phyloP scores from a whole-genome alignment of 2,888 invertebrate genomes.

The Luffia ferchaultella region DNA sequence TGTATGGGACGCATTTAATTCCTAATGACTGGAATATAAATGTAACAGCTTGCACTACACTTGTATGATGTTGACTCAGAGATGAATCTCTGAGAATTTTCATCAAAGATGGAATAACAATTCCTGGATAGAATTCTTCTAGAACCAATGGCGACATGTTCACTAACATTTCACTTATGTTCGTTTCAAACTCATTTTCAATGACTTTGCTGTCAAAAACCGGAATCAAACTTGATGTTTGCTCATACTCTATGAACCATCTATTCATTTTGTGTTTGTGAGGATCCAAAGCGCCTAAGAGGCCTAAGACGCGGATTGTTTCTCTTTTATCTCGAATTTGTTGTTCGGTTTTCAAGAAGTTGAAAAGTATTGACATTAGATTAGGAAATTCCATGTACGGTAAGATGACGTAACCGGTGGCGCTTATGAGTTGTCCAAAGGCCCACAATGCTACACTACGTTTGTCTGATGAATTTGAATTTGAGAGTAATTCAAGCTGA shows the following conservation, averaged over 20 bases:
- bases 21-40: constrained; percentile 97
- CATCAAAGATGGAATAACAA: constrained; percentile 95
- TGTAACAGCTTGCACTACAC: constrained; percentile 95
- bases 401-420: constrained; percentile 94
- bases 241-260: constrained; percentile 89
- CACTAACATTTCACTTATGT: constrained; percentile 92
- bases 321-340: constrained; percentile 85
- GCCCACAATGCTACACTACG: constrained; percentile 95
- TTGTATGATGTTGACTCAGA: constrained; percentile 89
- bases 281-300: constrained; percentile 97
- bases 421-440: constrained; percentile 93
- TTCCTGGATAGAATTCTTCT: constrained; percentile 98
- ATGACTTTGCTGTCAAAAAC: constrained; percentile 75
- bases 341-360: constrained; percentile 95
- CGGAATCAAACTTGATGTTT: constrained; percentile 81
- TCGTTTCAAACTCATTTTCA: constrained; percentile 64
- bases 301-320: constrained; percentile 92
- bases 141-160: constrained; percentile 88
- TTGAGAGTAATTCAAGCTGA: constrained; percentile 91
- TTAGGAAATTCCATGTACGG: constrained; percentile 95
- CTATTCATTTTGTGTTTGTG: constrained; percentile 97
- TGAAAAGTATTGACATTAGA: constrained; percentile 89
- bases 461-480: constrained; percentile 93
- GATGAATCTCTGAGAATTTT: constrained; percentile 92
- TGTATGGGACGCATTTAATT: constrained; percentile 91